phyloP scores from a whole-genome alignment of 2,888 invertebrate genomes.

The Cacoxenus indagator region DNA sequence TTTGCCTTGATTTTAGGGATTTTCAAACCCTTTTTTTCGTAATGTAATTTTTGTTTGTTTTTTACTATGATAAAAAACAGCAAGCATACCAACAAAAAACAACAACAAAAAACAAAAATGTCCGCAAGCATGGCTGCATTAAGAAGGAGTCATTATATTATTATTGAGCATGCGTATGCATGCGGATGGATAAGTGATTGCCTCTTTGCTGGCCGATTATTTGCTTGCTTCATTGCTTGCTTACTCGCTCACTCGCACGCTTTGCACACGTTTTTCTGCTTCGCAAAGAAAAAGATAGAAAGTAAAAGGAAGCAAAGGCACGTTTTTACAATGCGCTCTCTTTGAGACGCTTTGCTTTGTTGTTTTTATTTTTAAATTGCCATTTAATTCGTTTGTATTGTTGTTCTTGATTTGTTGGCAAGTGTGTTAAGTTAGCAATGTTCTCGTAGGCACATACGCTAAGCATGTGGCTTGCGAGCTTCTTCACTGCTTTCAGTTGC shows the following conservation, averaged over 20 bases:
- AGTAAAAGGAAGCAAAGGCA: too few species aligned
- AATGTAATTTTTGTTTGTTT: background rate
- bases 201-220: background rate
- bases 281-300: background rate
- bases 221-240: background rate
- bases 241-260: background rate
- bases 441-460: too few species aligned
- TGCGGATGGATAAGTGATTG: background rate
- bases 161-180: constrained; percentile 1
- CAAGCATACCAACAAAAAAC: background rate
- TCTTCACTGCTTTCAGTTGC: too few species aligned
- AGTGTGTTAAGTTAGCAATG: too few species aligned
- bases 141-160: background rate
- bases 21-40: background rate
- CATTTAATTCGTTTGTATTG: too few species aligned
- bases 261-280: constrained; percentile 17
- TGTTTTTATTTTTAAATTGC: too few species aligned
- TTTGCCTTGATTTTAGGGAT: background rate
- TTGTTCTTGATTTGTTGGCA: too few species aligned
- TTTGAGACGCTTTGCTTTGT: too few species aligned
- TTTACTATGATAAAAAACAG: background rate
- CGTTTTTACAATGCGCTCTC: too few species aligned
- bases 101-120: background rate
- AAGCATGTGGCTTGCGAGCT: too few species aligned
- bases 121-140: background rate